phyloP scores from a whole-genome alignment of 1,140 invertebrate species.

The Tenebrio molitor region DNA sequence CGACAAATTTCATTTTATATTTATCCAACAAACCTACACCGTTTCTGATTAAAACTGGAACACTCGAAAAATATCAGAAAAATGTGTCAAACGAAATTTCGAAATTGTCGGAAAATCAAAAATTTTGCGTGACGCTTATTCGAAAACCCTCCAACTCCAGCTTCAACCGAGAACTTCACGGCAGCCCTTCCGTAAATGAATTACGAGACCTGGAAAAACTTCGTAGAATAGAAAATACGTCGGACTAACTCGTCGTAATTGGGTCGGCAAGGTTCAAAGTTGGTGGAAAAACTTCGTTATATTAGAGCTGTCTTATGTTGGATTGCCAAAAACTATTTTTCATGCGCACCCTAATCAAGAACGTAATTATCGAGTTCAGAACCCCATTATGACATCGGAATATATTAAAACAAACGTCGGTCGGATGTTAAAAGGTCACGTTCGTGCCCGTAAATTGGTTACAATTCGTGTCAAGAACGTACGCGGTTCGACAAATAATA shows the following conservation, averaged over 20 bases:
- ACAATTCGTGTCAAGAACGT: background rate
- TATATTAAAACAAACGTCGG: background rate
- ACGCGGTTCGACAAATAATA: background rate
- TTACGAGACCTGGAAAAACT: constrained; percentile 25
- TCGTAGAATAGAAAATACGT: constrained; percentile 30
- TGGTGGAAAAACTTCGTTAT: constrained; percentile 33
- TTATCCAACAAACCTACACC: no score
- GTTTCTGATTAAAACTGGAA: no score
- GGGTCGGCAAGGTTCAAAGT: constrained; percentile 19
- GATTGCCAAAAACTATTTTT: background rate
- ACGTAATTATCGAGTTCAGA: background rate
- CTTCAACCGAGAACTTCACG: no score
- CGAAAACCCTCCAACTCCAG: no score
- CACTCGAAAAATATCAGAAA: no score
- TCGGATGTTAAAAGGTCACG: background rate
- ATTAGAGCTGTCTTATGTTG: constrained; percentile 7
- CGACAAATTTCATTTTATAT: no score
- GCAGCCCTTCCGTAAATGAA: constrained; percentile 3
- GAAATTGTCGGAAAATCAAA: no score
- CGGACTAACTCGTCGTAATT: constrained; percentile 21
- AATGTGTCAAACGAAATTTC: no score
- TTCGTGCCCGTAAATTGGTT: background rate
- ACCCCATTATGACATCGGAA: background rate
- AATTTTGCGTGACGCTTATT: no score
- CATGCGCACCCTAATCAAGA: background rate